Conservation (phyloP, 2,113 vertebrate genomes). For the Semnornis frantzii region DNA sequence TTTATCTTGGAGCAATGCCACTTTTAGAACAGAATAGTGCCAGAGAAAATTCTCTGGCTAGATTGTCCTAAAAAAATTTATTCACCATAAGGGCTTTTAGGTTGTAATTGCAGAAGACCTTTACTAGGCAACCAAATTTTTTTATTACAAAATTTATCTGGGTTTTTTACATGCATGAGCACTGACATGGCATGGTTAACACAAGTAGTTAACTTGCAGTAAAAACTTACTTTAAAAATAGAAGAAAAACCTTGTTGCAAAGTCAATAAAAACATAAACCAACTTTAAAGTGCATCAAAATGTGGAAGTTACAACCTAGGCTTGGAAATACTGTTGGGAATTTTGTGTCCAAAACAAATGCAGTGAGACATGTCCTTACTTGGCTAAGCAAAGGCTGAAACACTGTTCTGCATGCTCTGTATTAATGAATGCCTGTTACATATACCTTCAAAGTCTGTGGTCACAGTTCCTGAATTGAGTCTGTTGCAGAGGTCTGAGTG, state of each 20-base stretch:
- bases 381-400: neutral
- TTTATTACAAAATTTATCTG: neutral
- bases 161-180: neutral
- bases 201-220: neutral
- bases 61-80: neutral
- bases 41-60: neutral
- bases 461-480: neutral
- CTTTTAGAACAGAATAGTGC: neutral
- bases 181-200: neutral
- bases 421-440: neutral
- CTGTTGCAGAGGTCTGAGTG: neutral
- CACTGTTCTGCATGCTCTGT: fast-evolving
- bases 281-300: neutral
- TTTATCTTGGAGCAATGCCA: neutral
- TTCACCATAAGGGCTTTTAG: neutral
- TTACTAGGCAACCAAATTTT: neutral
- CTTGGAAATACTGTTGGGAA: neutral
- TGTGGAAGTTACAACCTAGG: neutral
- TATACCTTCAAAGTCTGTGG: fast-evolving
- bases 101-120: neutral
- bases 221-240: neutral
- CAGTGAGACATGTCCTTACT: fast-evolving
- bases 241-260: neutral
- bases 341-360: neutral
- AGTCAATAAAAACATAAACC: neutral